phyloP scores from a whole-genome alignment of 1,140 invertebrate species.

The Pseudobourletiella spinata region DNA sequence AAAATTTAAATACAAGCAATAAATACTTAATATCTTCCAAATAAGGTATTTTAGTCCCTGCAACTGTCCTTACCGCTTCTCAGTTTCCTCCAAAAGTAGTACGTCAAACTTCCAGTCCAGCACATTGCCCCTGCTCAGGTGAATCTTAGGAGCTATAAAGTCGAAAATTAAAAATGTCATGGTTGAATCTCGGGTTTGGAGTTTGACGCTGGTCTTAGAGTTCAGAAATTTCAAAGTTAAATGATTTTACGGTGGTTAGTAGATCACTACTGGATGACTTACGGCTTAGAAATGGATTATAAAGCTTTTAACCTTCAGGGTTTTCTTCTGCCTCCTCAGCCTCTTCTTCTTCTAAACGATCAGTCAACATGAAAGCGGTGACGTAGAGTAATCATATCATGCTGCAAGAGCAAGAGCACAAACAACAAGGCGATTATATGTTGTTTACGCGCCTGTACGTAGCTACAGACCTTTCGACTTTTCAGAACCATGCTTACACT shows the following conservation, averaged over 20 bases:
- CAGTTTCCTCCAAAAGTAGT: background rate
- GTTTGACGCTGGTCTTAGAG: background rate
- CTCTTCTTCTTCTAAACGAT: background rate
- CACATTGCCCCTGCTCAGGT: background rate
- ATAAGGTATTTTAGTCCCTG: background rate
- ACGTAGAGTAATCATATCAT: background rate
- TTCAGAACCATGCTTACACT: background rate
- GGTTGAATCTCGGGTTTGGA: too few species aligned
- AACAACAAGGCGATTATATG: background rate
- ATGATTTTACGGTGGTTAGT: background rate
- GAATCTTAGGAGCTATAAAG: background rate
- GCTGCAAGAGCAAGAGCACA: background rate
- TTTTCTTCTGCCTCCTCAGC: too few species aligned
- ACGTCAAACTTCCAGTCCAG: constrained; percentile 2
- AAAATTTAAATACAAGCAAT: background rate
- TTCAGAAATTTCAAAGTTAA: background rate
- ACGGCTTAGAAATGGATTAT: background rate
- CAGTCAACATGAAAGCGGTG: background rate
- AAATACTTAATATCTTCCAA: background rate
- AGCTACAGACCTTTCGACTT: background rate
- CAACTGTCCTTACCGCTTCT: background rate
- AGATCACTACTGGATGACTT: background rate
- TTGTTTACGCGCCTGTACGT: background rate
- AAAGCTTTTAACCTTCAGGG: background rate
- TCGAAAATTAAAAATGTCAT: background rate